These are phyloP conservation scores for Tetraneura akinire DNA, from an alignment of 1,140 invertebrate genomes.

Conservation along the genomic window DNA sequence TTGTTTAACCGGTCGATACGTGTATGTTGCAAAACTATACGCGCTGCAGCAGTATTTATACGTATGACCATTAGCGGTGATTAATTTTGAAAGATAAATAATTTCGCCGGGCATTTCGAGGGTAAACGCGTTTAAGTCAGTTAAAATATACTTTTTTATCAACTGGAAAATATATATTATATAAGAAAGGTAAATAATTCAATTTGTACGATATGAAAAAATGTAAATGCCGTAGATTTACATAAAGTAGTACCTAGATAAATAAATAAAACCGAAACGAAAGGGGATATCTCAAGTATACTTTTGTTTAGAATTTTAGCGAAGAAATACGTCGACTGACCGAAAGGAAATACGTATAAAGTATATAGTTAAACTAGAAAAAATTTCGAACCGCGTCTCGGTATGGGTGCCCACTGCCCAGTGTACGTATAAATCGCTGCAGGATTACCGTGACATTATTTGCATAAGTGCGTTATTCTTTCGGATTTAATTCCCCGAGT, in stretches of 20 bases:
- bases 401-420: too few relatives aligned
- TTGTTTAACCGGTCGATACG: background rate
- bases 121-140: background rate
- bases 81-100: background rate
- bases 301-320: background rate
- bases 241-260: background rate
- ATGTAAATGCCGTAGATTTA: background rate
- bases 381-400: too few relatives aligned
- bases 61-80: background rate
- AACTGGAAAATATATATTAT: background rate
- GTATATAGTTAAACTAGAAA: too few relatives aligned
- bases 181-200: background rate
- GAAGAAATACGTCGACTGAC: conserved; percentile 6
- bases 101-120: background rate
- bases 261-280: too few relatives aligned
- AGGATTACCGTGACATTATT: too few relatives aligned
- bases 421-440: too few relatives aligned
- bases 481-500: background rate
- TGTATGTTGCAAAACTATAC: too few relatives aligned
- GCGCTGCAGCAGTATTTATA: background rate
- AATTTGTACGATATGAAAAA: background rate
- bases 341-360: conserved; percentile 3
- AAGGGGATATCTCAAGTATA: too few relatives aligned
- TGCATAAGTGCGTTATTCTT: conserved; percentile 2
- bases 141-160: background rate